Conservation (phyloP, 2,113 vertebrate genomes). For the Corythaeola cristata region DNA sequence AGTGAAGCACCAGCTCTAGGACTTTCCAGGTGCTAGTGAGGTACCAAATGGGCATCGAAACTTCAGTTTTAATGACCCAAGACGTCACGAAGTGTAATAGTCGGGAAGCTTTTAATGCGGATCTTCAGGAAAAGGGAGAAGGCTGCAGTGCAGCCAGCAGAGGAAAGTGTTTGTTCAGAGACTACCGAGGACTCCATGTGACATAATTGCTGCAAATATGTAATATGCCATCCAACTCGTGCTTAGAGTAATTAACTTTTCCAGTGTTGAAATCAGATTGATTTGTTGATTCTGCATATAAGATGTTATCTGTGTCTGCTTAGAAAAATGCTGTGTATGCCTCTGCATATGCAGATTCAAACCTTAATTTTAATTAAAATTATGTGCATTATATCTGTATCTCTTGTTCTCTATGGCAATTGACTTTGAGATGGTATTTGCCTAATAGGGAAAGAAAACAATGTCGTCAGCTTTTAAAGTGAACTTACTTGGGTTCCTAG, state of each 20-base stretch:
- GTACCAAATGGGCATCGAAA: background rate
- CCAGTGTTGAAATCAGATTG: conserved; percentile 37
- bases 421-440: conserved; percentile 7
- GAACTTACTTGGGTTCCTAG: background rate
- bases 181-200: background rate
- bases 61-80: background rate
- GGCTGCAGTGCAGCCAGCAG: background rate
- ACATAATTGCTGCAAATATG: background rate
- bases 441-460: background rate
- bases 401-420: background rate
- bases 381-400: background rate
- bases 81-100: background rate
- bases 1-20: background rate
- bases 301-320: background rate
- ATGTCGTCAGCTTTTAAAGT: background rate
- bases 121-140: background rate
- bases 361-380: conserved; percentile 32
- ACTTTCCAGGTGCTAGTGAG: background rate
- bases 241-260: conserved; percentile 1
- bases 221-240: background rate
- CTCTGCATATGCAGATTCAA: conserved; percentile 8
- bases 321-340: background rate
- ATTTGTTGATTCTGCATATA: conserved; percentile 32
- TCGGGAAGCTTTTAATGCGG: background rate
- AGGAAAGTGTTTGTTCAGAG: background rate